Conservation (phyloP, 2,113 vertebrate species). For the Labeo catla region DNA sequence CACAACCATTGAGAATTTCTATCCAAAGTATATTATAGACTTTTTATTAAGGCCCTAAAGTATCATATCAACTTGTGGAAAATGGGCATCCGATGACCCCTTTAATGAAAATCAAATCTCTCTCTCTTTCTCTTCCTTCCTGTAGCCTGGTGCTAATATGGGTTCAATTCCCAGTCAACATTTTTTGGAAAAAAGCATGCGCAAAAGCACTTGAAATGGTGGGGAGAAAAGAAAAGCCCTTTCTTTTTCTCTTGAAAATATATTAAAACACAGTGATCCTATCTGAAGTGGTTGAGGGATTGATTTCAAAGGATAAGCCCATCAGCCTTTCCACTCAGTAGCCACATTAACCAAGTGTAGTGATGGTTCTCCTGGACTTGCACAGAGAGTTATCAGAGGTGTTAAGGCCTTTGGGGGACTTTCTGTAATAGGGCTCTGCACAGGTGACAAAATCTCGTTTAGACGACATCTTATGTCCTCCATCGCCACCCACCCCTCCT, state of each 20-base stretch:
- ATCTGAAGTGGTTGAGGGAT: conserved; percentile 16
- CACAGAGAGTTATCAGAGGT: conserved; percentile 27
- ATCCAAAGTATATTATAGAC: too few relatives aligned
- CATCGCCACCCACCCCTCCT: conserved; percentile 32
- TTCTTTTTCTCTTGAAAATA: background rate
- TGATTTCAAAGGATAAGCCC: conserved; percentile 16
- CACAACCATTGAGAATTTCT: too few relatives aligned
- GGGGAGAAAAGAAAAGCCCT: background rate
- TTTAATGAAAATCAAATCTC: background rate
- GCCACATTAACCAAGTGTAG: conserved; percentile 14
- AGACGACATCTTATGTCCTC: conserved; percentile 15
- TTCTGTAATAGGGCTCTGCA: conserved; percentile 27
- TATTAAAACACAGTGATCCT: conserved; percentile 18
- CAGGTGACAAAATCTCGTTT: conserved; percentile 23
- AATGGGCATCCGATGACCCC: too few relatives aligned
- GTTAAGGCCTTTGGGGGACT: conserved; percentile 35
- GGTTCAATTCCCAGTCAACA: background rate
- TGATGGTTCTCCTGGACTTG: background rate
- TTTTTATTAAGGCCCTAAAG: too few relatives aligned
- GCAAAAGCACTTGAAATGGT: background rate
- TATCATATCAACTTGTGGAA: too few relatives aligned
- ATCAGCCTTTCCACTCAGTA: conserved; percentile 27
- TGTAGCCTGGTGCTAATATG: background rate
- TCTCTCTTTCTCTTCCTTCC: background rate
- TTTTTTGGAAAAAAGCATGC: background rate